These are phyloP conservation scores for Fratercula arctica DNA, from an alignment of 2,797 vertebrate genomes.

Conservation along the genomic window DNA sequence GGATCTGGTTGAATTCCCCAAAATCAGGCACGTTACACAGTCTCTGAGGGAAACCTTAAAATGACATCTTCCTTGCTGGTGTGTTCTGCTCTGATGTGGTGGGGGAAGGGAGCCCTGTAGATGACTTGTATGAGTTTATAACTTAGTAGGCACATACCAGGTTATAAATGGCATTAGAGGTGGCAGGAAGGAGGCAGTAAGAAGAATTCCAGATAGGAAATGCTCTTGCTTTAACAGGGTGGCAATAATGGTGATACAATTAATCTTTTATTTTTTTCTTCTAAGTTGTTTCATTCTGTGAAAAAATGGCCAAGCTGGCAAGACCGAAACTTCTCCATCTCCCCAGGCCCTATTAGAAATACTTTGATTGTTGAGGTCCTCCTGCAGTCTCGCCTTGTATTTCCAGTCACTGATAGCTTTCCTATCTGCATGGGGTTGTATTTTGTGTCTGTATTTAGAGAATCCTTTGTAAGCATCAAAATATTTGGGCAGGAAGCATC, in stretches of 20 bases:
- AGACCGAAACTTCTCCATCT: background rate
- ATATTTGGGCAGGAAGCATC: background rate
- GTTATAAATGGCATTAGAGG: background rate
- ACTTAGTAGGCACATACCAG: background rate
- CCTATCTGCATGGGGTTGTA: background rate
- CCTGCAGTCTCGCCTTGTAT: background rate
- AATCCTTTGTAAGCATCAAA: background rate
- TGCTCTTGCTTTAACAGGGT: background rate
- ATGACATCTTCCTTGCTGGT: background rate
- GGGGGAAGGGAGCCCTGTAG: background rate
- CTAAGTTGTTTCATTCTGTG: background rate
- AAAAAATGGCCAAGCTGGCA: background rate
- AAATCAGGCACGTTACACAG: background rate
- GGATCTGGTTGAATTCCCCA: background rate
- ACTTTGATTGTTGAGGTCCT: background rate
- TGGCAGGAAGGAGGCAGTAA: background rate
- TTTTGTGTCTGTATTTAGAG: background rate
- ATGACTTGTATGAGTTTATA: background rate
- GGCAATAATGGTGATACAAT: background rate
- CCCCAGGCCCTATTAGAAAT: background rate
- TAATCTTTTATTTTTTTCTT: background rate
- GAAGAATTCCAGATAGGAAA: background rate
- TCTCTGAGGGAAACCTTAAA: background rate
- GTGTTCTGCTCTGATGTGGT: background rate
- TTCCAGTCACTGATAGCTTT: background rate